Evolutionary conservation across 1,140 invertebrate species (phyloP).

Genomic region (Achatina immaculata): DNA sequence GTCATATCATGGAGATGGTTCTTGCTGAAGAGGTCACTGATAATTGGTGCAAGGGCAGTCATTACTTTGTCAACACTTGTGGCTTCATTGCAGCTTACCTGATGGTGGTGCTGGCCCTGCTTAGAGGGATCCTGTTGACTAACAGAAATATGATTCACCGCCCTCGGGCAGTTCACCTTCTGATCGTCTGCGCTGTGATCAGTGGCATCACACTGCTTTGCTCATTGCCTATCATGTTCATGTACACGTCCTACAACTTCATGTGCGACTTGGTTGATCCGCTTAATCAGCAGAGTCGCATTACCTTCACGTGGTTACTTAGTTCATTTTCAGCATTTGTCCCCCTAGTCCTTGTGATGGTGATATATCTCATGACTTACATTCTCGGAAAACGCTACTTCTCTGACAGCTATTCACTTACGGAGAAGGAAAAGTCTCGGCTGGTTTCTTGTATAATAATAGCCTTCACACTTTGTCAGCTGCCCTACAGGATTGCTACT

Average conservation of each 20-base stretch:
- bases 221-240: conserved; percentile 40
- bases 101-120: conserved; percentile 58
- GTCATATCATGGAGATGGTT: conserved; percentile 51
- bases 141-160: conserved; percentile 46
- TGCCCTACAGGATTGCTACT: conserved; percentile 54
- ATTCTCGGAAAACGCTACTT: conserved; percentile 59
- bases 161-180: conserved; percentile 46
- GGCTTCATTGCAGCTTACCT: conserved; percentile 58
- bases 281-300: neutral
- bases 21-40: conserved; percentile 45
- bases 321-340: conserved; percentile 58
- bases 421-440: conserved; percentile 56
- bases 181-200: conserved; percentile 32
- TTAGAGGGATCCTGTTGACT: conserved; percentile 60
- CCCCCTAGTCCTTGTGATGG: conserved; percentile 54
- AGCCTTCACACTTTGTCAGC: conserved; percentile 55
- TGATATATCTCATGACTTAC: conserved; percentile 59
- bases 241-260: conserved; percentile 29
- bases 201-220: conserved; percentile 38
- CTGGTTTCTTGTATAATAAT: conserved; percentile 57
- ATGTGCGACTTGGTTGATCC: conserved; percentile 33
- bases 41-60: conserved; percentile 58
- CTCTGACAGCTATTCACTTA: conserved; percentile 60
- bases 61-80: conserved; percentile 51
- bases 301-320: conserved; percentile 51